phyloP scores from a whole-genome alignment of 1,140 invertebrate genomes.

The Aphelinus certus region DNA sequence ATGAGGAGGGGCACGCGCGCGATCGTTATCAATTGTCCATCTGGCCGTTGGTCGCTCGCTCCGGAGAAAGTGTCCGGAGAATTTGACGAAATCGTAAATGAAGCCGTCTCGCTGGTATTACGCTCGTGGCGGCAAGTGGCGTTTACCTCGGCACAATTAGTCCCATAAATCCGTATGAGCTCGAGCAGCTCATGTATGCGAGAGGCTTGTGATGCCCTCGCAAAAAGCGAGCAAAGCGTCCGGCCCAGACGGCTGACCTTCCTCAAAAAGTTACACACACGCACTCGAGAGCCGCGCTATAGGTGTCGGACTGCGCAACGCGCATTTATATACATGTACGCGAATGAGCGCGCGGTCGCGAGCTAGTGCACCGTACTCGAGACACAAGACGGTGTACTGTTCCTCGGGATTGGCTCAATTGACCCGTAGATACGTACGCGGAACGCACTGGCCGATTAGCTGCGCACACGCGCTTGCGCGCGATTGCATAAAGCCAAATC shows the following conservation, averaged over 20 bases:
- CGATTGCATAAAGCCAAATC: slow-evolving; percentile 30
- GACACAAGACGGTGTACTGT: background rate
- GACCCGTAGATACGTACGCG: slow-evolving; percentile 30
- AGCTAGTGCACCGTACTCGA: background rate
- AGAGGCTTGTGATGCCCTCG: no score
- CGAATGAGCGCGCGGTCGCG: background rate
- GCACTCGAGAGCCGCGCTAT: background rate
- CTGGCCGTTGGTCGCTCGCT: no score
- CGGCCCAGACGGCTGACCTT: background rate
- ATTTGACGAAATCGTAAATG: no score
- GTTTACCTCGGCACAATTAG: background rate
- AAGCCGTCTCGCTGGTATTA: no score
- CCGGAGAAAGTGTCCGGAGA: background rate
- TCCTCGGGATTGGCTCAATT: slow-evolving; percentile 33
- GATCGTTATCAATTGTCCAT: no score
- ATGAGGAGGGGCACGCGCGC: no score
- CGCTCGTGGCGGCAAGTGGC: no score
- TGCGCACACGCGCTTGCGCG: background rate
- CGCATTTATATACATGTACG: background rate
- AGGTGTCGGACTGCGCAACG: background rate
- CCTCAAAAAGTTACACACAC: background rate
- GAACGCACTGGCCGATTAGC: slow-evolving; percentile 26
- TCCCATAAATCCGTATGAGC: background rate
- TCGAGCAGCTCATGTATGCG: no score
- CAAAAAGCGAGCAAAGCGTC: no score